phyloP scores from a whole-genome alignment of 2,113 vertebrate genomes.

The Mus musculus region GRCm39 chr11:66343001-66343500 shows the following conservation, averaged over 20 bases:
- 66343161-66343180: not conserved
- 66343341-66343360: not conserved
- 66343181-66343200: not conserved
- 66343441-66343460: not conserved
- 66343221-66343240: not conserved
- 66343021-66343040: not conserved
- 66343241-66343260: not conserved
- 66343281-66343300: not conserved
- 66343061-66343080: not conserved
- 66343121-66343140: not conserved
- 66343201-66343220: not conserved
- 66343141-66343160: not conserved
- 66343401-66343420: not conserved
- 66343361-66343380: rapidly evolving
- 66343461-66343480: not conserved
- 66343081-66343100: not conserved
- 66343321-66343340: not conserved
- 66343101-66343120: not conserved
- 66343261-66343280: not conserved
- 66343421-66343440: not conserved
- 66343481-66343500: not conserved
- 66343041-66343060: not conserved
- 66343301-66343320: not conserved
- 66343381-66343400: not conserved
- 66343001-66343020: not conserved